These are phyloP conservation scores for Myiopsitta monachus DNA, from an alignment of 2,113 vertebrate genomes.

Conservation along the genomic window DNA sequence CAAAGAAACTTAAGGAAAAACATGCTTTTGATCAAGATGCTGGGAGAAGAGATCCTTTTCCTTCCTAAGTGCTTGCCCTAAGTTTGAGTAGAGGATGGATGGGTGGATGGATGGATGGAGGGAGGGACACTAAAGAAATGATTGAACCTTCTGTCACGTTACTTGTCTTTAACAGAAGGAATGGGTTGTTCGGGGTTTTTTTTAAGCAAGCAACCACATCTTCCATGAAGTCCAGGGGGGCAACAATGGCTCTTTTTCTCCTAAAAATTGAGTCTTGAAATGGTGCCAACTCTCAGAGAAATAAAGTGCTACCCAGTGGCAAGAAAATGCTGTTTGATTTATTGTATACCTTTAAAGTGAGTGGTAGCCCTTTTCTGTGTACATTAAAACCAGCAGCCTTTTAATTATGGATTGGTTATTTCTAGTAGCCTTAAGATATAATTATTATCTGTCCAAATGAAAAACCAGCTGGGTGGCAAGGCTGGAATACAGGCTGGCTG, in stretches of 20 bases:
- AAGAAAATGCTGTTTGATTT: slow-evolving; percentile 53
- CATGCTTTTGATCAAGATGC: background rate
- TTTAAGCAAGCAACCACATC: background rate
- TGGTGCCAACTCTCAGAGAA: slow-evolving; percentile 7
- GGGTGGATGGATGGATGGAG: background rate
- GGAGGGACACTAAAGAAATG: background rate
- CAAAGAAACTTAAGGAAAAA: background rate
- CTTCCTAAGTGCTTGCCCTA: background rate
- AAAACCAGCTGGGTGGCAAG: slow-evolving; percentile 25
- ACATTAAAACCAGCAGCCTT: slow-evolving; percentile 42
- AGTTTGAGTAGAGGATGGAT: background rate
- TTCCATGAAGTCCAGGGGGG: background rate
- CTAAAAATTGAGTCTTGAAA: slow-evolving; percentile 12
- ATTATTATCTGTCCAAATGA: background rate
- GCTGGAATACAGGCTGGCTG: background rate
- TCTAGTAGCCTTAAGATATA: slow-evolving; percentile 42
- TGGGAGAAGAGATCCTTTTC: background rate
- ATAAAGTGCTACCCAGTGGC: slow-evolving; percentile 38
- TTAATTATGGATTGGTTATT: slow-evolving; percentile 56
- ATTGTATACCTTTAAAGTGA: slow-evolving; percentile 33
- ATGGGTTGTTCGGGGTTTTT: background rate
- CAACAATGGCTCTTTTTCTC: slow-evolving; percentile 1
- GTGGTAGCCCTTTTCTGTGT: background rate
- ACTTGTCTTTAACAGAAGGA: background rate
- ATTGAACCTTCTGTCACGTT: background rate